Percentiles rank a stretch among this genome's conserved stretches.
Conservation (phyloP, 2,113 vertebrate genomes). For the Aleadryas rufinucha region DNA sequence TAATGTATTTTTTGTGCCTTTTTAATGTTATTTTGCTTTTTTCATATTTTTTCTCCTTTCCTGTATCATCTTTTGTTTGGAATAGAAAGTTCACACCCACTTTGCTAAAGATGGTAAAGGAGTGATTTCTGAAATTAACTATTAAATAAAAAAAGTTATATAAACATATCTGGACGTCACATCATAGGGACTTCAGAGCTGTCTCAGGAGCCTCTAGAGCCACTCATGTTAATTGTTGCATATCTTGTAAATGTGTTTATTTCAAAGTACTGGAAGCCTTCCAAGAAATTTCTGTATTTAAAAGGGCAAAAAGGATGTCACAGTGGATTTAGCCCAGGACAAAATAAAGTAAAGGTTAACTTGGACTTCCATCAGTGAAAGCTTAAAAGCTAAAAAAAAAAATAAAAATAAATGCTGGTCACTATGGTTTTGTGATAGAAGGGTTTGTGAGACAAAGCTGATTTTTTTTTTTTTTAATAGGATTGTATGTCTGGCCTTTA, state of each 20-base stretch:
- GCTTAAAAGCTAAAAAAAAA: conserved; percentile 7
- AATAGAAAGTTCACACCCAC: conserved; percentile 5
- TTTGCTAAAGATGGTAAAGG: neutral
- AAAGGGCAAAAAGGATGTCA: neutral
- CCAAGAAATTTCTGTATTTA: neutral
- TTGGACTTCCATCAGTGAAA: neutral
- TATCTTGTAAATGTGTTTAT: conserved; percentile 40
- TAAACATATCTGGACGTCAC: conserved; percentile 27
- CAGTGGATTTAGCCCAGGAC: neutral
- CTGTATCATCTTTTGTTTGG: neutral
- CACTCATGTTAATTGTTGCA: conserved; percentile 28
- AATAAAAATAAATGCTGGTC: neutral
- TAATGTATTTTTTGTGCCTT: neutral
- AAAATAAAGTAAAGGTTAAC: conserved; percentile 30
- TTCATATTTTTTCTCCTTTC: neutral
- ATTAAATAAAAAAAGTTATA: neutral
- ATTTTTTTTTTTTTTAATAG: neutral
- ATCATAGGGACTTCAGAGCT: neutral
- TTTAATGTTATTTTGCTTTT: neutral
- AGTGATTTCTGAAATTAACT: conserved; percentile 24
- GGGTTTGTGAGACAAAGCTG: conserved; percentile 20
- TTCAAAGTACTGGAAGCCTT: conserved; percentile 44
- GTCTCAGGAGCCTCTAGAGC: conserved; percentile 27
- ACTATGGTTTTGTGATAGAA: neutral
- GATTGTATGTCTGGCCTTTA: neutral